phyloP scores from a whole-genome alignment of 2,797 vertebrate species.

The Prionace glauca region DNA sequence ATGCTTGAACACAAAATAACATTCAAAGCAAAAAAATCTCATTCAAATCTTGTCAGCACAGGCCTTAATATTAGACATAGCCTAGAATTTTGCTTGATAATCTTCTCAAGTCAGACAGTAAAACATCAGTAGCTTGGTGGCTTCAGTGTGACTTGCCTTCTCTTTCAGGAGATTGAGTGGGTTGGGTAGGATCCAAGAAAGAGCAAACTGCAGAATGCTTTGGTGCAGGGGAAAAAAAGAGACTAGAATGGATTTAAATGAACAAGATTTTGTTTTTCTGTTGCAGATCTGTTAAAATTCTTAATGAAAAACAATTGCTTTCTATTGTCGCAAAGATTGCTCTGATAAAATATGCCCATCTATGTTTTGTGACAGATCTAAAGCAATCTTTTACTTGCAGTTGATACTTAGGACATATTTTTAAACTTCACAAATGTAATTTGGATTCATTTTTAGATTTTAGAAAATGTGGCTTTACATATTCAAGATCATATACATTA shows the following conservation, averaged over 20 bases:
- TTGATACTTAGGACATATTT: background rate
- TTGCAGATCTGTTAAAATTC: background rate
- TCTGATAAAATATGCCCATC: background rate
- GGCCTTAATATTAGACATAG: background rate
- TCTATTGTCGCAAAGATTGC: background rate
- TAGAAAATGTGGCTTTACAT: background rate
- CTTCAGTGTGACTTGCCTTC: background rate
- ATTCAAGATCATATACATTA: background rate
- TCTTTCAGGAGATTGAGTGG: background rate
- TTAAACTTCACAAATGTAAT: background rate
- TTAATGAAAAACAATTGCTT: background rate
- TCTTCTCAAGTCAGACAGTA: background rate
- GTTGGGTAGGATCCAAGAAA: background rate
- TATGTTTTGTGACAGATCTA: background rate
- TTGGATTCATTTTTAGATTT: background rate
- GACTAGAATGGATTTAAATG: background rate
- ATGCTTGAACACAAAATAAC: background rate
- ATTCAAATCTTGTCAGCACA: background rate
- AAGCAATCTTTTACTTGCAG: background rate
- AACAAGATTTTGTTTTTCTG: background rate
- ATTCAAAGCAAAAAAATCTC: background rate
- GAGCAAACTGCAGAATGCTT: background rate
- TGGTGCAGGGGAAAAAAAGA: background rate
- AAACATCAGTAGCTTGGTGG: background rate
- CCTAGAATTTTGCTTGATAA: background rate